Base-by-base conservation (phyloP, 2,797 vertebrate genomes). In the Typhlichthys eigenmanni region DNA sequence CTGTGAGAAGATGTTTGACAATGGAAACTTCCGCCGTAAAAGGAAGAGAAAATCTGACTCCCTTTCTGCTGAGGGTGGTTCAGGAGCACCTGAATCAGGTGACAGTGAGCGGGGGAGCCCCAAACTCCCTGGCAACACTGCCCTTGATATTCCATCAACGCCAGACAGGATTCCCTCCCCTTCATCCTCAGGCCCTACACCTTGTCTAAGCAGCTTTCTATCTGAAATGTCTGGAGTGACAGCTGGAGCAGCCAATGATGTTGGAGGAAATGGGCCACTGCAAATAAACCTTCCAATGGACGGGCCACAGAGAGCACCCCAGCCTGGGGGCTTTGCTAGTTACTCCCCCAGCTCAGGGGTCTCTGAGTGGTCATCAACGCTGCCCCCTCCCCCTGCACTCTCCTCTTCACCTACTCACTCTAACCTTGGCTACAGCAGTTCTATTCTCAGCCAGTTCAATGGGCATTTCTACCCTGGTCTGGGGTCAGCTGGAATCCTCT, bases 1-100 rank as follows among this genome's bases (percentile, higher is more conserved):
- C 91, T 99, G 98, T 72, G 98, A 99, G 71, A 99, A 99, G 87
- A 99, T 99, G 98, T 99, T 99, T 43, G 98, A 99, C 91, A 99
- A 99, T 0, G 98, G 98, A 75, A 99, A 99, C 88, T 99, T 99
- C 82, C 95, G 98, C 56, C 93, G 98, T 87, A 99, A 98, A 88
- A 93, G 98, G 72, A 99, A 99, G 89, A 96, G 96, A 66, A 98
- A 99, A 84, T 96, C 97, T 0, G 96, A 98, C 2, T 61, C 86
- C 0, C 88, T 92, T 4, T 56, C 91, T 2, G 80, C 80, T 14
- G 80, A 92, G 0, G 78, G 84, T 1, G 62, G 81, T 29, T 69
- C 89, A 10, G 85, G 88, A 32, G 80, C 71, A 55, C 79, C 84
- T 1, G 92, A 94, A 60, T 82, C 59, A 83, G 96, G 80, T 19